These are phyloP conservation scores for Halictus ligatus DNA, from an alignment of 2,888 invertebrate genomes.

Conservation along the genomic window DNA sequence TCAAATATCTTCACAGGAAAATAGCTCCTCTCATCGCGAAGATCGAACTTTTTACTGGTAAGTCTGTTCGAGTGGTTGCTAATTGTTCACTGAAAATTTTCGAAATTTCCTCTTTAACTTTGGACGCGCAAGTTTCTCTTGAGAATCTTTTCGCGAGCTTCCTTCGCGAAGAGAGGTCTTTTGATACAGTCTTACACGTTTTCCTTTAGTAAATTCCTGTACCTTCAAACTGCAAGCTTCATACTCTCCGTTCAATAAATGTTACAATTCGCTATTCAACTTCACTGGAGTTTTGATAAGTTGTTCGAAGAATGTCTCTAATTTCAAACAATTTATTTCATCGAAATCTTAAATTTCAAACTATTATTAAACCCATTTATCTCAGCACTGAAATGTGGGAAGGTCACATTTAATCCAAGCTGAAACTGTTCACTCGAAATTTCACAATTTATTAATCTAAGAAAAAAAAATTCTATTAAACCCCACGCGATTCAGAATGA, in stretches of 20 bases:
- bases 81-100: not conserved
- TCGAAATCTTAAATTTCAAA: too few relatives aligned
- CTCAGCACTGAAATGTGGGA: too few relatives aligned
- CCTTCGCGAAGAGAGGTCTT: not conserved
- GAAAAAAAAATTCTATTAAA: not conserved
- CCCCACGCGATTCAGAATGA: not conserved
- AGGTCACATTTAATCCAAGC: not conserved
- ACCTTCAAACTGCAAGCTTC: not conserved
- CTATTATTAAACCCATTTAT: too few relatives aligned
- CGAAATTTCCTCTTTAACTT: not conserved
- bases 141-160: not conserved
- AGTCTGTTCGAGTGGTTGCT: not conserved
- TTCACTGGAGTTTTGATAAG: too few relatives aligned
- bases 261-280: not conserved
- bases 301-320: not conserved
- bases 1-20: not conserved
- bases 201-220: not conserved
- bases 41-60: too few relatives aligned
- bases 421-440: not conserved
- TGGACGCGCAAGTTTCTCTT: not conserved
- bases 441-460: not conserved
- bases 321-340: too few relatives aligned
- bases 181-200: too few relatives aligned
- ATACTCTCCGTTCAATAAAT: not conserved
- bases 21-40: not conserved